phyloP scores from a whole-genome alignment of 2,113 vertebrate genomes.

The Aleadryas rufinucha region DNA sequence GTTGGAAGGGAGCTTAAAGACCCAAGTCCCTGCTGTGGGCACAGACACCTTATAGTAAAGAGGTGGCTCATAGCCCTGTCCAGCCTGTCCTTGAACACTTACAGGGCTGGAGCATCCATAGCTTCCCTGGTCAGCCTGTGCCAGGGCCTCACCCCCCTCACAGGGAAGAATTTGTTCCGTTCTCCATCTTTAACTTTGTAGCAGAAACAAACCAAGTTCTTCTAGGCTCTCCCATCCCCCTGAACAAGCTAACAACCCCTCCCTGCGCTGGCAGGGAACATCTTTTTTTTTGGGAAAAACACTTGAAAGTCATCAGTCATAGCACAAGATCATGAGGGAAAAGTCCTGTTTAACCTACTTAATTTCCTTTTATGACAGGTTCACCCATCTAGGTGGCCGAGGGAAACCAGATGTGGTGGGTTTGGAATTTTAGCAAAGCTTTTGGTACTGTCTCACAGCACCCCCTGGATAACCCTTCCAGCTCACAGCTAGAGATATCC shows the following conservation, averaged over 20 bases:
- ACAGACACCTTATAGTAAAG: not conserved
- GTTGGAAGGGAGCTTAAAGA: not conserved
- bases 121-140: not conserved
- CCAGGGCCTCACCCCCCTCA: not conserved
- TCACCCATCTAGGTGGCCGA: not conserved
- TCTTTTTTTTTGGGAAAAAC: no score
- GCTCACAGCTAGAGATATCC: not conserved
- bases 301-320: not conserved
- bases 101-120: not conserved
- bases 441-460: not conserved
- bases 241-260: no score
- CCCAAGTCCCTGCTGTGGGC: not conserved
- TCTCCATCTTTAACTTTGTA: not conserved
- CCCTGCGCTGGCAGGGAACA: rapidly evolving
- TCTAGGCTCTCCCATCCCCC: not conserved
- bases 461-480: not conserved
- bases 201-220: not conserved
- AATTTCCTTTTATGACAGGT: not conserved
- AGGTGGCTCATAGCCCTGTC: not conserved
- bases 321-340: not conserved
- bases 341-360: not conserved
- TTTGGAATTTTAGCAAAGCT: not conserved
- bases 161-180: rapidly evolving
- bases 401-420: not conserved
- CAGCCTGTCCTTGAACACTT: not conserved